phyloP scores from a whole-genome alignment of 1,140 invertebrate species.

The Catajapyx aquilonaris region DNA sequence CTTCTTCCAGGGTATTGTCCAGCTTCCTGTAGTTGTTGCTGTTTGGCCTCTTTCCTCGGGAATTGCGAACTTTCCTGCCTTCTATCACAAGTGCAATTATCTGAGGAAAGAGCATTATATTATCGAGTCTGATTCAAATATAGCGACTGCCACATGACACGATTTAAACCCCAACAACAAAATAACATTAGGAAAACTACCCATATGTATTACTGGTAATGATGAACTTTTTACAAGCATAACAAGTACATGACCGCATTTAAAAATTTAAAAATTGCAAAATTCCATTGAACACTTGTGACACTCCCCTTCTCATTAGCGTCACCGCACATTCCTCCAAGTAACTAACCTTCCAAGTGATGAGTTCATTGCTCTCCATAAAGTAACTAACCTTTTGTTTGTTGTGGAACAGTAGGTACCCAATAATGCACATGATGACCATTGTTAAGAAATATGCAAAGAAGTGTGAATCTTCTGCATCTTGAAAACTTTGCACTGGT shows the following conservation, averaged over 20 bases:
- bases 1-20: constrained; percentile 37
- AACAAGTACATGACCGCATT: too few relatives aligned
- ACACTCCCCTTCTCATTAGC: too few relatives aligned
- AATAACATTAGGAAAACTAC: too few relatives aligned
- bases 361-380: not conserved
- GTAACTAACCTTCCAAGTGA: not conserved
- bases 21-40: constrained; percentile 34
- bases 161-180: too few relatives aligned
- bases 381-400: constrained; percentile 35
- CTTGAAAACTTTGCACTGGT: too few relatives aligned
- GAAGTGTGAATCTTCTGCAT: constrained; percentile 30
- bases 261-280: too few relatives aligned
- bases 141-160: too few relatives aligned
- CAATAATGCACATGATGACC: constrained; percentile 30
- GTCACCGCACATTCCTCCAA: too few relatives aligned
- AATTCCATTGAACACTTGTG: too few relatives aligned
- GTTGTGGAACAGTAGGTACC: constrained; percentile 40
- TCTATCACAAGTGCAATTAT: constrained; percentile 33
- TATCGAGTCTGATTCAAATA: too few relatives aligned
- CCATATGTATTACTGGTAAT: too few relatives aligned
- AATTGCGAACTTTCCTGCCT: constrained; percentile 23
- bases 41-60: constrained; percentile 26
- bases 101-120: constrained; percentile 21
- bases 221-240: too few relatives aligned
- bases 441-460: constrained; percentile 38